These are phyloP conservation scores for Belonocnema kinseyi DNA, from an alignment of 1,140 invertebrate genomes.

Conservation along the genomic window DNA sequence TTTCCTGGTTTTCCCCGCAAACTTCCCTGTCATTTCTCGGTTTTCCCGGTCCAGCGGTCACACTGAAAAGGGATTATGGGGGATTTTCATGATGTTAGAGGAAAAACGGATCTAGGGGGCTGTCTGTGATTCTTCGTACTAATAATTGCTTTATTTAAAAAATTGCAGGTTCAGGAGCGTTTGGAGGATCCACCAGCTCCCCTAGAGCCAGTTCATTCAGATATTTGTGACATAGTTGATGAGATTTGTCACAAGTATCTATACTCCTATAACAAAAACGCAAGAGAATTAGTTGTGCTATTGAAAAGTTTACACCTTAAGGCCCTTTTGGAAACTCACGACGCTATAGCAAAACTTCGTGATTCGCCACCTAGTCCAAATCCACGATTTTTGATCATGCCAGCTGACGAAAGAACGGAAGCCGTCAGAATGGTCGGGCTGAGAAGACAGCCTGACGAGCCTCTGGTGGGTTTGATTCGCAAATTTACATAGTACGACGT, in stretches of 20 bases:
- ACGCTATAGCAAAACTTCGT: slow-evolving; percentile 79
- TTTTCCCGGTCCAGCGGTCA: no score
- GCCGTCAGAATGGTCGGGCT: slow-evolving; percentile 91
- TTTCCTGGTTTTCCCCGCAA: no score
- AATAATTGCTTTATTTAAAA: background rate
- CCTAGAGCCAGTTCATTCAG: slow-evolving; percentile 65
- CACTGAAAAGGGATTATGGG: no score
- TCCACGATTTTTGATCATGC: slow-evolving; percentile 59
- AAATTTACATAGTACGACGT: background rate
- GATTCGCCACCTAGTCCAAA: slow-evolving; percentile 46
- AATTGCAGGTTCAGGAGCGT: slow-evolving; percentile 68
- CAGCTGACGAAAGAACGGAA: slow-evolving; percentile 70
- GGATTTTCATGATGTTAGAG: no score
- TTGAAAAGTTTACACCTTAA: slow-evolving; percentile 65
- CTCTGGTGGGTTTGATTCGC: slow-evolving; percentile 80
- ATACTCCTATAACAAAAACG: slow-evolving; percentile 53
- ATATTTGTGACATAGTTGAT: slow-evolving; percentile 65
- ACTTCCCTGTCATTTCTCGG: no score
- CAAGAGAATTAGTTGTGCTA: slow-evolving; percentile 63
- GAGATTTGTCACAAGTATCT: slow-evolving; percentile 62
- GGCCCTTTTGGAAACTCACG: slow-evolving; percentile 82
- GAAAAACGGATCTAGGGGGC: no score
- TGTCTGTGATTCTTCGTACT: no score
- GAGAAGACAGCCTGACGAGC: slow-evolving; percentile 91
- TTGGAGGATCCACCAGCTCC: slow-evolving; percentile 65